Evolutionary conservation across 2,888 invertebrate species (phyloP).

Genomic region (Colletes collaris): DNA sequence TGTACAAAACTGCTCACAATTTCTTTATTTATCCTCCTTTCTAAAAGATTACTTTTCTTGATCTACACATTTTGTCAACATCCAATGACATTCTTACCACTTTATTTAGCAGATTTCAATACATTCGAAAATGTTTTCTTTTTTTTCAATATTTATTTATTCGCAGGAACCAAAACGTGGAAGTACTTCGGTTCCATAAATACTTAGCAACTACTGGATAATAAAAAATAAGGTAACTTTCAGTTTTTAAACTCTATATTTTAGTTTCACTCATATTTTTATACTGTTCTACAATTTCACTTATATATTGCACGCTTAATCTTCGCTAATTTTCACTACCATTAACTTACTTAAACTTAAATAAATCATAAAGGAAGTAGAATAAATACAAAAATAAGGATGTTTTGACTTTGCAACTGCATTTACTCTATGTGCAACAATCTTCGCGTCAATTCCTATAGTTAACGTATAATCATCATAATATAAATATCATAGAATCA

Average conservation of each 20-base stretch:
- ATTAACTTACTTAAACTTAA: not conserved
- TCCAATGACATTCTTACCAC: constrained; percentile 6
- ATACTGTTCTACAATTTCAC: constrained; percentile 1
- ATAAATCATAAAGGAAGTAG: not conserved
- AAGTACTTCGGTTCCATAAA: not conserved
- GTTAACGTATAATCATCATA: constrained; percentile 8
- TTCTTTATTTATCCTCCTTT: not conserved
- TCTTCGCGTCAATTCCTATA: constrained; percentile 5
- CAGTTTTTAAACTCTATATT: constrained; percentile 5
- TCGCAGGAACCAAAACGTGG: not conserved
- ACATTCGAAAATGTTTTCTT: not conserved
- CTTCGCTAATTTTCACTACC: not conserved
- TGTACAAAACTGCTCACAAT: not conserved
- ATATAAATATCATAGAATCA: constrained; percentile 50
- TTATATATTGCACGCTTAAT: constrained; percentile 1
- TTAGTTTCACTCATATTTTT: constrained; percentile 16
- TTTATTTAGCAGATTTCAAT: constrained; percentile 6
- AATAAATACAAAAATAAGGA: constrained; percentile 5
- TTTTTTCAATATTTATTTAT: not conserved
- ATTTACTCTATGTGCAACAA: constrained; percentile 11
- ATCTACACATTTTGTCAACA: constrained; percentile 17
- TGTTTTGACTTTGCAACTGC: not conserved
- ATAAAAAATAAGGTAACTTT: constrained; percentile 17
- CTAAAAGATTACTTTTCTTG: not conserved
- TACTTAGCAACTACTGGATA: not conserved